A percentile compares a stretch with the other conserved stretches of the same genome.
These are phyloP conservation scores for Dynastes grantii DNA, from an alignment of 2,888 invertebrate species.

Conservation along the genomic window DNA sequence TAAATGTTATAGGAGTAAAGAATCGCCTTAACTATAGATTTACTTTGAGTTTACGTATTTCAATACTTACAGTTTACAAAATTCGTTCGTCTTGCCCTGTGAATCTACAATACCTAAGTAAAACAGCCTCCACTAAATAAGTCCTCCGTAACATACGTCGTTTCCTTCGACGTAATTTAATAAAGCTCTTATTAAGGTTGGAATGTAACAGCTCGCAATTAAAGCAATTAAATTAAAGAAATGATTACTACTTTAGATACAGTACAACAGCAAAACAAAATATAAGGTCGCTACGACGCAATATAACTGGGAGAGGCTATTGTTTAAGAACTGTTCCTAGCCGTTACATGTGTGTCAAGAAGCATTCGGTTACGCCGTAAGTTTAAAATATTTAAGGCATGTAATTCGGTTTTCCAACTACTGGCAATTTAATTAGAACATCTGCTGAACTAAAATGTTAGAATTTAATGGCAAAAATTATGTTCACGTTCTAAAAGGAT, in stretches of 20 bases:
- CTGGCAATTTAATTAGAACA: constrained; percentile 39
- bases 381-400: constrained; percentile 42
- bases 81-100: no score
- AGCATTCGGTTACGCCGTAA: constrained; percentile 30
- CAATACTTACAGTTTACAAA: no score
- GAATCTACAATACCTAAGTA: not conserved
- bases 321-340: constrained; percentile 46
- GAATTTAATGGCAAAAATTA: constrained; percentile 32
- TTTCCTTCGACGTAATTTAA: constrained; percentile 34
- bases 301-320: constrained; percentile 43
- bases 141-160: constrained; percentile 18
- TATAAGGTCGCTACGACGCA: constrained; percentile 39
- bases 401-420: constrained; percentile 44
- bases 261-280: constrained; percentile 38
- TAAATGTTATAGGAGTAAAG: no score
- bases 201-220: constrained; percentile 45
- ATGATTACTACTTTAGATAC: constrained; percentile 45
- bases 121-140: constrained; percentile 15
- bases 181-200: constrained; percentile 41
- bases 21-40: no score
- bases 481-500: constrained; percentile 13
- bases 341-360: constrained; percentile 45
- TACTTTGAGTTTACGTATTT: no score
- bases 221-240: constrained; percentile 48
- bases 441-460: constrained; percentile 18